phyloP scores from a whole-genome alignment of 2,113 vertebrate genomes.

The Leucoraja erinaceus region DNA sequence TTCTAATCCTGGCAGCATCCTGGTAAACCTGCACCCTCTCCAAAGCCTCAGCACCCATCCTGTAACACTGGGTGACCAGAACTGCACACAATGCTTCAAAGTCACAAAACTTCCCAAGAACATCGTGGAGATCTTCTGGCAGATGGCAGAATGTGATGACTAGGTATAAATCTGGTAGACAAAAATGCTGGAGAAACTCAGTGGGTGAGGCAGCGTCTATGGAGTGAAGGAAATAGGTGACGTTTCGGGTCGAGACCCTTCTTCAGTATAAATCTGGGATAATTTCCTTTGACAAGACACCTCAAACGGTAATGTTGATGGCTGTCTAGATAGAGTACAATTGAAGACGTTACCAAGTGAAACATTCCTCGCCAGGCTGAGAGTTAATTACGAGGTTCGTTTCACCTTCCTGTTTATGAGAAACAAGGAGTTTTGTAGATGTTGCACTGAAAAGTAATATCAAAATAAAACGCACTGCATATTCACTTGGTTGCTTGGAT shows the following conservation, averaged over 20 bases:
- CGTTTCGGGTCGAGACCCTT: too few relatives aligned
- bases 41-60: too few relatives aligned
- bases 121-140: neutral
- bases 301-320: neutral
- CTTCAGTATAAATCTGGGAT: neutral
- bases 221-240: too few relatives aligned
- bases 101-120: too few relatives aligned
- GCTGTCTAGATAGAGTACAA: neutral
- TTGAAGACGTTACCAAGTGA: neutral
- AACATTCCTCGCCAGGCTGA: neutral
- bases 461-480: neutral
- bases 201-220: too few relatives aligned
- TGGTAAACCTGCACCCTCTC: too few relatives aligned
- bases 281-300: neutral
- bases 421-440: neutral
- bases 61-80: too few relatives aligned
- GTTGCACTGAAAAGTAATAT: conserved; percentile 1
- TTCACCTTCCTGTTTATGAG: neutral
- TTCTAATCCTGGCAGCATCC: too few relatives aligned
- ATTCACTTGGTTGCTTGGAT: neutral
- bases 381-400: neutral
- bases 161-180: neutral
- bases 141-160: too few relatives aligned
- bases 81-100: too few relatives aligned
- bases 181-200: too few relatives aligned